phyloP scores from a whole-genome alignment of 2,888 invertebrate species.

The Galerucella nymphaeae region DNA sequence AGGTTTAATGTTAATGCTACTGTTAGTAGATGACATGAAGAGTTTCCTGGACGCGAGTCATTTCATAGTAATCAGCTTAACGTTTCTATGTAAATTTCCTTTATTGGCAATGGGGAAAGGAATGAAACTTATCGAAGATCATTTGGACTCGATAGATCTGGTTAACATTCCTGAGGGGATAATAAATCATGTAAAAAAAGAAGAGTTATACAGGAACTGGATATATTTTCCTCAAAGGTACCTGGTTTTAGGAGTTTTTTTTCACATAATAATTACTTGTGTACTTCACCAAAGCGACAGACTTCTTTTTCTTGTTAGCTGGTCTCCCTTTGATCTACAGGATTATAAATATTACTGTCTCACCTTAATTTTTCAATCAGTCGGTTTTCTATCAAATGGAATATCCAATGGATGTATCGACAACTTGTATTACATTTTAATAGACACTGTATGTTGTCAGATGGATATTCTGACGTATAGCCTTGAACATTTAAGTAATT shows the following conservation, averaged over 20 bases:
- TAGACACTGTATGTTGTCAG: conserved; percentile 18
- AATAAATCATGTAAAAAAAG: neutral
- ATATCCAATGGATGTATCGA: conserved; percentile 6
- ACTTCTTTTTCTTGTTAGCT: neutral
- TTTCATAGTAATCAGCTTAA: conserved; percentile 8
- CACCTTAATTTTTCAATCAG: neutral
- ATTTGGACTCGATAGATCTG: neutral
- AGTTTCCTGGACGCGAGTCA: conserved; percentile 3
- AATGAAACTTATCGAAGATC: conserved; percentile 3
- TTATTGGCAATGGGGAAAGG: conserved; percentile 1
- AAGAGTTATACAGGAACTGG: neutral
- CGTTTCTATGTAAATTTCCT: neutral
- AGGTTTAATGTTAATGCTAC: neutral
- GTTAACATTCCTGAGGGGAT: neutral
- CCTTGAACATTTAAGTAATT: conserved; percentile 2
- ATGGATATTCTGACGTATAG: conserved; percentile 21
- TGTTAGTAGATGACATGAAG: conserved; percentile 1
- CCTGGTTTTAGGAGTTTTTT: neutral
- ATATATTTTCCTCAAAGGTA: conserved; percentile 14
- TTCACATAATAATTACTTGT: neutral
- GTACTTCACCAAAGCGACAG: neutral
- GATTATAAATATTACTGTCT: conserved; percentile 2
- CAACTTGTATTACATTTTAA: conserved; percentile 8
- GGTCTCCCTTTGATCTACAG: conserved; percentile 12
- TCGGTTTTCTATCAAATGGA: neutral